Evolutionary conservation across 2,113 vertebrate species (phyloP).

Genomic region (Dipodomys stephensi): DNA sequence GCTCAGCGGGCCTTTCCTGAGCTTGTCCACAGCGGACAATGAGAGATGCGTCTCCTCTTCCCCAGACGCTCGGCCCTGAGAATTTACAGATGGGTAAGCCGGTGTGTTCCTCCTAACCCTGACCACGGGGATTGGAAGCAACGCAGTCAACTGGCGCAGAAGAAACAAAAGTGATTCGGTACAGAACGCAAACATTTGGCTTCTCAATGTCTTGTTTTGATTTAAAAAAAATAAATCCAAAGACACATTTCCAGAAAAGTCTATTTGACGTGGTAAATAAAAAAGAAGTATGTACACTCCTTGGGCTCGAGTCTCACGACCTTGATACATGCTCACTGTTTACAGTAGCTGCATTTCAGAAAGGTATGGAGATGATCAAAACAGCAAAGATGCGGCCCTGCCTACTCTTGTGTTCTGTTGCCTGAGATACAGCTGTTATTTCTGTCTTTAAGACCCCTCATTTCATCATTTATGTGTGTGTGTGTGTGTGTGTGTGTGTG

Average conservation of each 20-base stretch:
- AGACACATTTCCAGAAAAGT: background rate
- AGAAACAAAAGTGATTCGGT: background rate
- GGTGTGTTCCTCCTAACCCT: background rate
- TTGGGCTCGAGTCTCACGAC: background rate
- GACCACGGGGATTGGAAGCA: background rate
- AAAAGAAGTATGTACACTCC: background rate
- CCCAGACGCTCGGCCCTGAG: constrained; percentile 49
- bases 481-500: no score
- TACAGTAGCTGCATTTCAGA: background rate
- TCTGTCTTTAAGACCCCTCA: no score
- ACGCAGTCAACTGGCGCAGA: background rate
- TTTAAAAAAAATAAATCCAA: no score
- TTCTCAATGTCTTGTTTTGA: background rate
- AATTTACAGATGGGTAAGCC: background rate
- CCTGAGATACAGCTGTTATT: no score
- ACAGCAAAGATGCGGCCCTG: background rate
- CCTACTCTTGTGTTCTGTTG: no score
- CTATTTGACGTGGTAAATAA: background rate
- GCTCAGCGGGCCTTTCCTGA: constrained; percentile 78
- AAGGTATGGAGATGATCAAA: background rate
- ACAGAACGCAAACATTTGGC: background rate
- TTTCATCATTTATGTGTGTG: no score
- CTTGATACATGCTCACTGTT: background rate
- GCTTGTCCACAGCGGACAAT: constrained; percentile 72
- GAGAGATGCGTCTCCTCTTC: constrained; percentile 45